phyloP scores from a whole-genome alignment of 2,113 vertebrate species.

The Macheiramphus alcinus region DNA sequence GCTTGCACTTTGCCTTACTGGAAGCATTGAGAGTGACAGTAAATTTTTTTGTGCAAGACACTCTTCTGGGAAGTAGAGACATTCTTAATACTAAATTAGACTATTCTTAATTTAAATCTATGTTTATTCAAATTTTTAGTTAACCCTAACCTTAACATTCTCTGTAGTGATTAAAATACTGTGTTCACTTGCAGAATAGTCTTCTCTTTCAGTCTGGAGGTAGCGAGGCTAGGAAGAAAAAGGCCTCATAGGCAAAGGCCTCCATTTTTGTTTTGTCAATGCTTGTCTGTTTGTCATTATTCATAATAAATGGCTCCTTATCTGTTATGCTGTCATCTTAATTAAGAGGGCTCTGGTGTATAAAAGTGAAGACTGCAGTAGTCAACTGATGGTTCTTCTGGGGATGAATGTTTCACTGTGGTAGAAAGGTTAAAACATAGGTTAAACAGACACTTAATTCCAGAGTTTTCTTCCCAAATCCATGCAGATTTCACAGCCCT shows the following conservation, averaged over 20 bases:
- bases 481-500: not conserved
- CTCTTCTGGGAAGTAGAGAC: not conserved
- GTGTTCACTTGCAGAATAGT: not conserved
- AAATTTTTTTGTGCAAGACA: not conserved
- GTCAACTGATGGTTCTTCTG: not conserved
- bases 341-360: not conserved
- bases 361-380: not conserved
- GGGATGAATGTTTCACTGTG: not conserved
- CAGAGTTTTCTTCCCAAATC: not conserved
- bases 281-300: not conserved
- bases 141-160: not conserved
- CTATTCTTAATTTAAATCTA: not conserved
- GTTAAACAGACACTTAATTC: constrained; percentile 2
- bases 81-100: not conserved
- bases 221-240: not conserved
- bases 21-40: not conserved
- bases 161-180: not conserved
- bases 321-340: not conserved
- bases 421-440: not conserved
- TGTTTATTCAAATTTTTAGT: not conserved
- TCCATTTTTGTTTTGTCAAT: not conserved
- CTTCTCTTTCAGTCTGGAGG: not conserved
- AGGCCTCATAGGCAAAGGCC: not conserved
- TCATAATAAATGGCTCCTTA: not conserved
- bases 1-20: not conserved